A percentile compares a stretch with the other conserved stretches of the same genome.
Conservation (phyloP, 64 coral and sea anemone species). For the Catalaphyllia jardinei region DNA sequence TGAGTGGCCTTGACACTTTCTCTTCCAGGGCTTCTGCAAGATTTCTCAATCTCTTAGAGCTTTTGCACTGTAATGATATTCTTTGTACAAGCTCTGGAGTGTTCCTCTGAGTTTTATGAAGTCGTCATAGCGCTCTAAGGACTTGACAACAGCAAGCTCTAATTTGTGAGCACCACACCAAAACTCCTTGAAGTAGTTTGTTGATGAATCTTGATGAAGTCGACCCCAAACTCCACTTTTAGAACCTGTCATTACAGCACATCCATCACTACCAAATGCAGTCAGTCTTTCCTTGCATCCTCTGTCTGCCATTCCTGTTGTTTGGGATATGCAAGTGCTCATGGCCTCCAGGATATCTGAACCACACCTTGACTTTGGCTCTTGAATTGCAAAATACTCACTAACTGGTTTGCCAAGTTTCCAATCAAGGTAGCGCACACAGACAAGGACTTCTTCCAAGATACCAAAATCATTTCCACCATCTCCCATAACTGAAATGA, state of each 20-base stretch:
- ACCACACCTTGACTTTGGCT: slow-evolving; percentile 13
- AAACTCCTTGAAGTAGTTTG: slow-evolving; percentile 4
- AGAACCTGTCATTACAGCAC: slow-evolving; percentile 38
- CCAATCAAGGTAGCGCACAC: slow-evolving; percentile 13
- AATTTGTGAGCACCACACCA: slow-evolving; percentile 61
- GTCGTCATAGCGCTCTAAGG: slow-evolving; percentile 12
- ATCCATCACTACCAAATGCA: slow-evolving; percentile 51
- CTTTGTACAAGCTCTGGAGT: slow-evolving; percentile 49
- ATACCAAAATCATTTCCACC: too few relatives aligned
- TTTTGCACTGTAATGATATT: slow-evolving; percentile 59
- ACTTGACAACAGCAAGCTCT: slow-evolving; percentile 58
- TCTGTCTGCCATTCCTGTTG: background rate
- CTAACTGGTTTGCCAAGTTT: background rate
- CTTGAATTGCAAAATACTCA: slow-evolving; percentile 32
- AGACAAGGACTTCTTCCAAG: slow-evolving; percentile 41
- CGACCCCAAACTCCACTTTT: slow-evolving; percentile 38
- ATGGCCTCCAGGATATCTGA: slow-evolving; percentile 14
- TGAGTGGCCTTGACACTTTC: slow-evolving; percentile 33
- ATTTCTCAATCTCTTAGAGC: slow-evolving; percentile 51
- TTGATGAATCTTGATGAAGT: slow-evolving; percentile 29
- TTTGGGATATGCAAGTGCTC: background rate
- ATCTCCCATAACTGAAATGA: too few relatives aligned
- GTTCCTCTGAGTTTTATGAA: slow-evolving; percentile 31
- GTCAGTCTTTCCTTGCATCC: slow-evolving; percentile 14
- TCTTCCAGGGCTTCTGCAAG: slow-evolving; percentile 36